Evolutionary conservation across 1,140 invertebrate genomes (phyloP), one percentile per base, ranked within the genome.

Genomic region (Coenobita brevimanus): DNA sequence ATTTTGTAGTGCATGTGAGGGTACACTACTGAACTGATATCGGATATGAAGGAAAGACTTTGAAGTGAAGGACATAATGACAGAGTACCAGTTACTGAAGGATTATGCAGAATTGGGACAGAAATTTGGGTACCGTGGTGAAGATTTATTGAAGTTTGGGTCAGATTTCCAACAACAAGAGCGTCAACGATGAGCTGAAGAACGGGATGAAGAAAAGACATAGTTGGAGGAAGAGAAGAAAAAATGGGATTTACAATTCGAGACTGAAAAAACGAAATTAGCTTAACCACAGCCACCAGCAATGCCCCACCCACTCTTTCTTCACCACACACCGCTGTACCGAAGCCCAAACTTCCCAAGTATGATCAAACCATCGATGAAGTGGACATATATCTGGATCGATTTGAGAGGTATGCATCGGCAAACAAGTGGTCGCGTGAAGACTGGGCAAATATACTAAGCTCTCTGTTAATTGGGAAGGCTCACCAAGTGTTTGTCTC

Each of bases 351-450:
- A 50, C 46, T 50, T 10, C 62, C 62, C 3, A 8, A n/a, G n/a
- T 64, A 64, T 64, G 62, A 64, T 64, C 6, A 64, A 24, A 30
- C 6, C 62, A 13, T 64, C 8, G 62, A 64, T 30, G 62, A 64
- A 10, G 62, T 64, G 62, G 62, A 64, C 62, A n/a, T n/a, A 4
- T 64, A 64, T n/a, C n/a, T 64, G 62, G 62, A 64, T 64, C 62
- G 62, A 6, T 64, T 13, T 64, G 62, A 64, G 27, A 64, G 62
- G n/a, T 64, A 64, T 64, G 62, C 8, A 64, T 10, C 62, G n/a
- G n/a, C 62, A 64, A 64, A 30, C 27, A 64, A 64, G 62, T 64
- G 62, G 62, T n/a, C 27, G n/a, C 8, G n/a, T 13, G n/a, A 24
- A 10, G 62, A 64, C 6, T 64, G 62, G 27, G 17, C 62, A 64